phyloP scores from a whole-genome alignment of 2,888 invertebrate species.

The Dusona sp. region DNA sequence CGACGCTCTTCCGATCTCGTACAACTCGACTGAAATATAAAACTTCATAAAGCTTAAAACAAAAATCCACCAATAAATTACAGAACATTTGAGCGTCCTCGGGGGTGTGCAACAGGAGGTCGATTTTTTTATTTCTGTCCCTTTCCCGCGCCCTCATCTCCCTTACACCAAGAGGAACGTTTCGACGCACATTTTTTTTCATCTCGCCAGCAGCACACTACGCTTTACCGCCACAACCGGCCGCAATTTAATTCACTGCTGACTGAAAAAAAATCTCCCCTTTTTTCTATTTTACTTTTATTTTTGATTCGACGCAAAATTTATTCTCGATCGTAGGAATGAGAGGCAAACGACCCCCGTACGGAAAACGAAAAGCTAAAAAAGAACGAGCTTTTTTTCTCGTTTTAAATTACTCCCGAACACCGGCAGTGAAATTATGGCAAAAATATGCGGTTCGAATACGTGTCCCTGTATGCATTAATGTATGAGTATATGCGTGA shows the following conservation, averaged over 20 bases:
- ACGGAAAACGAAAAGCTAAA: neutral
- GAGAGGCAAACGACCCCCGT: slow-evolving; percentile 18
- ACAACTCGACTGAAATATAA: slow-evolving; percentile 55
- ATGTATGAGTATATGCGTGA: neutral
- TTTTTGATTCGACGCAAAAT: slow-evolving; percentile 41
- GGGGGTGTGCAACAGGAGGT: slow-evolving; percentile 68
- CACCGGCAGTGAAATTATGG: slow-evolving; percentile 11
- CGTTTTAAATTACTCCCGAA: neutral
- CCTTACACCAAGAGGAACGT: slow-evolving; percentile 44
- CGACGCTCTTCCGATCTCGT: no score
- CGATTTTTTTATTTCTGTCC: slow-evolving; percentile 55
- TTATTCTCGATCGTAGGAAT: slow-evolving; percentile 57
- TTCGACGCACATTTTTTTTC: slow-evolving; percentile 65
- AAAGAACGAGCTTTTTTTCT: slow-evolving; percentile 1
- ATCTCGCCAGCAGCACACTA: slow-evolving; percentile 46
- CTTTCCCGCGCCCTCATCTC: neutral
- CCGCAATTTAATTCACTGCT: slow-evolving; percentile 68
- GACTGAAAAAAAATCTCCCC: slow-evolving; percentile 50
- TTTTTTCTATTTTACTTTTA: slow-evolving; percentile 23
- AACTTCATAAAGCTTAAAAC: slow-evolving; percentile 68
- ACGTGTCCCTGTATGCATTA: neutral
- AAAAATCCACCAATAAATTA: slow-evolving; percentile 67
- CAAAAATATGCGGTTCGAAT: slow-evolving; percentile 14
- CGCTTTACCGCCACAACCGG: slow-evolving; percentile 53
- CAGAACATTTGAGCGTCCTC: slow-evolving; percentile 45